Evolutionary conservation across 2,113 vertebrate species (phyloP).

Genomic region (Guaruba guarouba): DNA sequence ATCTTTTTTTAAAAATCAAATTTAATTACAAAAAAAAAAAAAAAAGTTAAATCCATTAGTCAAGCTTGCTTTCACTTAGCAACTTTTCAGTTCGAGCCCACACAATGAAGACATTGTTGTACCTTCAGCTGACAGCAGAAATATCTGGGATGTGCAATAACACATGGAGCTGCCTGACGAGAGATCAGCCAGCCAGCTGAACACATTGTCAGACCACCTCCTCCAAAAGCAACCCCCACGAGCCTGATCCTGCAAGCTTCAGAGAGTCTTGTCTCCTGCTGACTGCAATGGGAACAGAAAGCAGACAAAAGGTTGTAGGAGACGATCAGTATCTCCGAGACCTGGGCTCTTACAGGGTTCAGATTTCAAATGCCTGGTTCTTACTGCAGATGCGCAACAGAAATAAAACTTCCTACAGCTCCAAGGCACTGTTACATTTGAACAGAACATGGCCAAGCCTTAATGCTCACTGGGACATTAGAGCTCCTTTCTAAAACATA

Average conservation of each 20-base stretch:
- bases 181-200: neutral
- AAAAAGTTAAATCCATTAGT: neutral
- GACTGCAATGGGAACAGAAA: neutral
- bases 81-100: neutral
- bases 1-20: neutral
- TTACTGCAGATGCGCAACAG: slow-evolving; percentile 30
- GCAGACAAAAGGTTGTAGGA: neutral
- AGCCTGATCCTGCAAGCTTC: slow-evolving; percentile 3
- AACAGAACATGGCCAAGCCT: neutral
- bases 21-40: neutral
- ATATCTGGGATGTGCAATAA: neutral
- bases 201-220: neutral
- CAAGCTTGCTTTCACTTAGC: neutral
- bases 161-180: neutral
- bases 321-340: slow-evolving; percentile 22
- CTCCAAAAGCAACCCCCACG: neutral
- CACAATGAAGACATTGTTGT: slow-evolving; percentile 22
- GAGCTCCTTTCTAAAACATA: neutral
- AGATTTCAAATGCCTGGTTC: slow-evolving; percentile 30
- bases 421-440: neutral
- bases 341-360: neutral
- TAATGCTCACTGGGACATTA: neutral
- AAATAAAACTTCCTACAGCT: slow-evolving; percentile 34
- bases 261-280: neutral
- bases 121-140: slow-evolving; percentile 3